These are phyloP conservation scores for Danionella cerebrum DNA, from an alignment of 2,113 vertebrate genomes.

Conservation along the genomic window DNA sequence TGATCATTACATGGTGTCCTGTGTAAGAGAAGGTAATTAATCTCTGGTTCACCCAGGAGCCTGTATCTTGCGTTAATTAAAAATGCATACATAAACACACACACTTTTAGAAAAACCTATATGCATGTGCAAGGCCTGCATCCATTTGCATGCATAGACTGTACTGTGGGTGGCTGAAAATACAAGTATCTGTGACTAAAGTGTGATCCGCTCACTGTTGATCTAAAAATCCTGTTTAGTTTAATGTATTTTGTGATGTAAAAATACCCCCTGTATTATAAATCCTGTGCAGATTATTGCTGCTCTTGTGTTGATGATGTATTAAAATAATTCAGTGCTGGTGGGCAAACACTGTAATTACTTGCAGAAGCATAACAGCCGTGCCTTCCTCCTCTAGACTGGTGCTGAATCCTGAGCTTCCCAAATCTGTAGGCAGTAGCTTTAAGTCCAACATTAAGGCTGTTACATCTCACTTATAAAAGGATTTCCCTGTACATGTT, in stretches of 20 bases:
- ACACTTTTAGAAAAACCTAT: neutral
- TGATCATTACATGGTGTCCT: slow-evolving; percentile 19
- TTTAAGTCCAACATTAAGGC: no score
- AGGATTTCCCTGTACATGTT: no score
- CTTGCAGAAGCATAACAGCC: neutral
- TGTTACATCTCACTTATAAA: no score
- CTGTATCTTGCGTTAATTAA: slow-evolving; percentile 5
- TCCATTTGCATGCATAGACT: neutral
- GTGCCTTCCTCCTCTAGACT: neutral
- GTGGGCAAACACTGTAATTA: slow-evolving; percentile 7
- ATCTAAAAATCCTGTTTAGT: slow-evolving; percentile 28
- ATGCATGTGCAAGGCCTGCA: neutral
- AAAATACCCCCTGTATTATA: neutral
- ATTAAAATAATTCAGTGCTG: neutral
- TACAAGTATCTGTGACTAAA: neutral
- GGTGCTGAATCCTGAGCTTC: neutral
- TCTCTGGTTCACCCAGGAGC: slow-evolving; percentile 7
- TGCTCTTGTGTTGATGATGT: slow-evolving; percentile 10
- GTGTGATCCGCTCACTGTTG: neutral
- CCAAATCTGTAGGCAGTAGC: neutral
- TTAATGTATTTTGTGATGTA: neutral
- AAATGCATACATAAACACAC: neutral
- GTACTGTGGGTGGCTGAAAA: neutral
- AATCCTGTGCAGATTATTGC: slow-evolving; percentile 10
- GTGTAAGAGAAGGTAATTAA: slow-evolving; percentile 23